A percentile compares a stretch with the other conserved stretches of the same genome.
Conservation (phyloP, 2,113 vertebrate species). For the Pedetes capensis region DNA sequence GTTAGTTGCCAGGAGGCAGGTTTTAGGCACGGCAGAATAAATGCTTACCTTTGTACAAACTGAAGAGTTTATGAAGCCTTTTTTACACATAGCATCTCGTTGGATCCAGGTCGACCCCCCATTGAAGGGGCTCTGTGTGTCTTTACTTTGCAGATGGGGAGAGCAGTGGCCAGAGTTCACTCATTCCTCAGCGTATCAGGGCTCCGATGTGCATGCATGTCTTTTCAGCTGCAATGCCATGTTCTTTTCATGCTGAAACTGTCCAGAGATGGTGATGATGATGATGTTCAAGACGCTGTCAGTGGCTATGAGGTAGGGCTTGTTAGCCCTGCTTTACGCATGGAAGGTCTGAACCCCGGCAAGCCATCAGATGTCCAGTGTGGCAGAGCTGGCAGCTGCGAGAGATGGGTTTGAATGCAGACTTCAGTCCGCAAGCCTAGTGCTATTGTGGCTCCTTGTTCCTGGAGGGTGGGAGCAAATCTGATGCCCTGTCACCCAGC, state of each 20-base stretch:
- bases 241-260: background rate
- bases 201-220: background rate
- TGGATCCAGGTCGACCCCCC: background rate
- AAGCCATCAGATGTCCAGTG: background rate
- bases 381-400: background rate
- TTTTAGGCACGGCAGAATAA: background rate
- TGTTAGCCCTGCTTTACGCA: background rate
- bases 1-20: background rate
- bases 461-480: background rate
- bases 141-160: background rate
- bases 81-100: background rate
- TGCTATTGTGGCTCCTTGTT: background rate
- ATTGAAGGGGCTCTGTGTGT: background rate
- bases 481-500: background rate
- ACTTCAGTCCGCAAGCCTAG: rapidly evolving
- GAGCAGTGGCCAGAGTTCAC: background rate
- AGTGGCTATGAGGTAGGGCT: background rate
- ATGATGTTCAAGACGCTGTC: background rate
- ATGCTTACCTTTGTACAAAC: background rate
- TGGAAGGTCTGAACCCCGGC: background rate
- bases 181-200: background rate
- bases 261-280: background rate
- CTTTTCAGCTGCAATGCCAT: background rate
- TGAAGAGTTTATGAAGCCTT: background rate
- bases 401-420: background rate